A percentile compares a stretch with the other conserved stretches of the same genome.
Evolutionary conservation across 2,113 vertebrate species (phyloP).

Genomic region (Sylvia atricapilla): DNA sequence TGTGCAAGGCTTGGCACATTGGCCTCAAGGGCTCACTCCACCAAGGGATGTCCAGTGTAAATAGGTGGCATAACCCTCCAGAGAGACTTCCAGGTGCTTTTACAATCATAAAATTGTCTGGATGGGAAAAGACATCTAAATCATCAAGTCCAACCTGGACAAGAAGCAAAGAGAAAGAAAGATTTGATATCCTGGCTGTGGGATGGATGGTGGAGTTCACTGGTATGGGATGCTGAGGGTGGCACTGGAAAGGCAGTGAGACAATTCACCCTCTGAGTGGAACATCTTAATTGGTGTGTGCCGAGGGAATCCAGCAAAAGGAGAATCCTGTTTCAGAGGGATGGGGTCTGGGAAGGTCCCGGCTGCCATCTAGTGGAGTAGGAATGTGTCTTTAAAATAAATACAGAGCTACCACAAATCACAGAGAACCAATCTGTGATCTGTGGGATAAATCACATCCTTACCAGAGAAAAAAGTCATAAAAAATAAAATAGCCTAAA

Average conservation of each 20-base stretch:
- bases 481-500: not conserved
- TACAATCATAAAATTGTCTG: rapidly evolving
- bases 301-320: rapidly evolving
- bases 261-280: not conserved
- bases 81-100: not conserved
- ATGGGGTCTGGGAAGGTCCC: not conserved
- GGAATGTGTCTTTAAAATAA: not conserved
- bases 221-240: not conserved
- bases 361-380: constrained; percentile 55
- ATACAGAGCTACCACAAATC: rapidly evolving
- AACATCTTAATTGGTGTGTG: not conserved
- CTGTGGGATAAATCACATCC: not conserved
- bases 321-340: rapidly evolving
- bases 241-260: not conserved
- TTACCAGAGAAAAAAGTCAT: not conserved
- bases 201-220: not conserved
- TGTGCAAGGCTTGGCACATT: not conserved
- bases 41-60: not conserved
- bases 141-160: rapidly evolving
- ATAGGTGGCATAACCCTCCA: not conserved
- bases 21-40: not conserved
- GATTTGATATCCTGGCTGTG: not conserved
- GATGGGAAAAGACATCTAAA: not conserved
- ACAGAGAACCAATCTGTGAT: not conserved
- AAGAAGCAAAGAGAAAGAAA: not conserved